Evolutionary conservation across 2,888 invertebrate species (phyloP).

Genomic region (Altica lythri): DNA sequence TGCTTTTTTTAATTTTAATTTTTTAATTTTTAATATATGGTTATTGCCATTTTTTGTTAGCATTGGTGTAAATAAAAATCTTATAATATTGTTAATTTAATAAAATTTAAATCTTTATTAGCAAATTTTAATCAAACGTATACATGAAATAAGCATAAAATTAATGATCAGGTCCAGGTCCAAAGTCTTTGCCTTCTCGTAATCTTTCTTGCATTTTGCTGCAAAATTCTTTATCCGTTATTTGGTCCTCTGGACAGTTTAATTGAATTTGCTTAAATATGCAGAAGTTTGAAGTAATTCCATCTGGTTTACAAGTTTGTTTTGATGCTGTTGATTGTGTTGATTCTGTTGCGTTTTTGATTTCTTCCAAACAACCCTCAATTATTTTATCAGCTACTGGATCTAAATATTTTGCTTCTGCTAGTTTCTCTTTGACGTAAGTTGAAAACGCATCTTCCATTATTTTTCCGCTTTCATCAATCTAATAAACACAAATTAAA

Average conservation of each 20-base stretch:
- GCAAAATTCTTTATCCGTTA: constrained; percentile 52
- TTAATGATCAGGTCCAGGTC: constrained; percentile 33
- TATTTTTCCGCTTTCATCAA: constrained; percentile 50
- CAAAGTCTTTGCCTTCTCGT: constrained; percentile 42
- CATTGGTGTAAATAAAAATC: no score
- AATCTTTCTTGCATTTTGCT: constrained; percentile 50
- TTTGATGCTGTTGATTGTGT: constrained; percentile 37
- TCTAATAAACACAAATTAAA: constrained; percentile 40
- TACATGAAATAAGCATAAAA: no score
- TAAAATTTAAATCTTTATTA: no score
- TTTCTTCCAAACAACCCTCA: constrained; percentile 51
- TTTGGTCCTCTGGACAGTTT: constrained; percentile 54
- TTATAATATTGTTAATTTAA: no score
- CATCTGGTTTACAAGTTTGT: constrained; percentile 51
- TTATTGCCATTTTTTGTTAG: no score
- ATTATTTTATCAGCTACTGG: constrained; percentile 49
- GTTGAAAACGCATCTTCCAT: constrained; percentile 45
- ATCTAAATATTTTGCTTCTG: constrained; percentile 49
- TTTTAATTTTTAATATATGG: no score
- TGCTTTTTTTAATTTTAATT: no score
- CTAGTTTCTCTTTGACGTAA: constrained; percentile 46
- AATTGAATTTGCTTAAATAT: constrained; percentile 54
- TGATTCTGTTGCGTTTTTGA: constrained; percentile 42
- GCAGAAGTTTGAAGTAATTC: constrained; percentile 51
- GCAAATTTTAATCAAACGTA: no score